Conservation (phyloP, 2,888 invertebrate species). For the Coecobrya sp. region DNA sequence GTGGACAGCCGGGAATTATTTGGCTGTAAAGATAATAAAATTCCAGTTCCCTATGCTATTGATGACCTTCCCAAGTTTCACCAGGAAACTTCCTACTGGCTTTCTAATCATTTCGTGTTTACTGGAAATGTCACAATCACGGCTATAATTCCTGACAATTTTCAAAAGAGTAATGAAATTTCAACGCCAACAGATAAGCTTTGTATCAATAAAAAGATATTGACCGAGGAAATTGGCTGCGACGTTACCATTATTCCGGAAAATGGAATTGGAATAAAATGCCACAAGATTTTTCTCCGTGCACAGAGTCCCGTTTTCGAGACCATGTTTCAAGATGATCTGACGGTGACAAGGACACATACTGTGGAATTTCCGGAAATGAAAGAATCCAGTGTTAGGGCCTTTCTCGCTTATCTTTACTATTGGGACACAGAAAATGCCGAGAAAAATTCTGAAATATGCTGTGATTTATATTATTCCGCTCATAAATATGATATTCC, state of each 20-base stretch:
- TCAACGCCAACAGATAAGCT: background rate
- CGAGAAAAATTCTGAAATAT: background rate
- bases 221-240: background rate
- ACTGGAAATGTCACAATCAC: background rate
- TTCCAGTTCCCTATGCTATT: too few species aligned
- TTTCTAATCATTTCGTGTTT: too few species aligned
- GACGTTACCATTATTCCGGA: background rate
- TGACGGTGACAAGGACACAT: background rate
- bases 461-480: background rate
- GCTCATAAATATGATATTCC: background rate
- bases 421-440: background rate
- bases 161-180: background rate
- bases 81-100: too few species aligned
- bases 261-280: background rate
- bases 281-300: background rate
- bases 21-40: too few species aligned
- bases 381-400: background rate
- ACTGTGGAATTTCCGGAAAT: background rate
- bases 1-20: too few species aligned
- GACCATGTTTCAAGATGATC: background rate
- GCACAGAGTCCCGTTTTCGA: background rate
- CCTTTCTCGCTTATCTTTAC: background rate
- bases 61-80: too few species aligned
- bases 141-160: background rate
- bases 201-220: background rate